These are phyloP conservation scores for Enteromius mattozi DNA, from an alignment of 2,797 vertebrate genomes.

Conservation along the genomic window DNA sequence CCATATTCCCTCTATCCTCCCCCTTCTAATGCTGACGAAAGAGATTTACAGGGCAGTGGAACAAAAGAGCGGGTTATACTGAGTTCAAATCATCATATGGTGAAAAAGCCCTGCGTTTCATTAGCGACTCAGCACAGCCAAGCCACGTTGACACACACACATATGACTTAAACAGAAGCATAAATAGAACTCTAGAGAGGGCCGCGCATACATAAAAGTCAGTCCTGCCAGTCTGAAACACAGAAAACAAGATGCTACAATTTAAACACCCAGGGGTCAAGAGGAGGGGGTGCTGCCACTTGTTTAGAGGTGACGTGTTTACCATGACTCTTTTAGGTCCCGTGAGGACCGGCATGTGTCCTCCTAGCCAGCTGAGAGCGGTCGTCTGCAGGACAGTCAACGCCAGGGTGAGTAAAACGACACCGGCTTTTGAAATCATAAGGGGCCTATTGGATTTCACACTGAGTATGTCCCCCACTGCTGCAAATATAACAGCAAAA, in stretches of 20 bases:
- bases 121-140: constrained; percentile 54
- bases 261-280: constrained; percentile 31
- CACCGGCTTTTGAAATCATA: constrained; percentile 48
- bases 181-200: constrained; percentile 26
- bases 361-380: constrained; percentile 23
- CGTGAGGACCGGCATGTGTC: constrained; percentile 14
- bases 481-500: constrained; percentile 10
- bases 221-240: not conserved
- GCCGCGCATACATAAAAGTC: not conserved
- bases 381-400: constrained; percentile 12
- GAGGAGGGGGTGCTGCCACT: not conserved
- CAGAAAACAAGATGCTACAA: constrained; percentile 32
- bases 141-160: constrained; percentile 43
- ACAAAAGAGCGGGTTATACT: constrained; percentile 55
- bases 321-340: constrained; percentile 29
- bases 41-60: constrained; percentile 51
- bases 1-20: constrained; percentile 13
- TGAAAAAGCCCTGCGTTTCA: constrained; percentile 55
- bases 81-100: constrained; percentile 58
- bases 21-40: constrained; percentile 47
- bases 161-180: constrained; percentile 30
- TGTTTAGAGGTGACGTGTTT: constrained; percentile 26
- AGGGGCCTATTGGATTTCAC: constrained; percentile 49
- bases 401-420: constrained; percentile 47
- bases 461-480: constrained; percentile 28